Evolutionary conservation across 2,888 invertebrate species (phyloP), one percentile per base, ranked within the genome.

Genomic region (Apocheima hispidaria): DNA sequence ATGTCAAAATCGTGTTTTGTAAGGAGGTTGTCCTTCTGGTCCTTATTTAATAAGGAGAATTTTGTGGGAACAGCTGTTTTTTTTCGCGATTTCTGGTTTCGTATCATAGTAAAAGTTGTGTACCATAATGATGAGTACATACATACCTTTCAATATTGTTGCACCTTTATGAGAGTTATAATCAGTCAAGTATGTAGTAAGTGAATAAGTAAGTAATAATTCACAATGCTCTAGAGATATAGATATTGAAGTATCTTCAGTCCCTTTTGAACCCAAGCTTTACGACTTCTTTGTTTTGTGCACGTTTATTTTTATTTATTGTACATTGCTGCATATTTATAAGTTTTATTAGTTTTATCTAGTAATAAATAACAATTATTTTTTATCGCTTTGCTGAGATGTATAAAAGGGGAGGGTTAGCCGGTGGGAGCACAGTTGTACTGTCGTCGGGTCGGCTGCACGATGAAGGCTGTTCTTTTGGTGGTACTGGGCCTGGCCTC

Each of bases 401-500:
- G 74, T 86, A 86, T 85, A 87, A 83, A 87, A 82, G 63, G 75
- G 62, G 60, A 38, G 26, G 67, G 14, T 10, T 49, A 12, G 14
- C 36, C 30, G 9, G 30, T 10, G 33, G 16, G 51, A 62, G 66
- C 67, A 87, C 88, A 90, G 88, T 89, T 84, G 76, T 71, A 69
- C 76, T 79, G 75, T 64, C 68, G 71, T 55, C 66, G 80, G 73
- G 80, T 78, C 71, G 66, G 75, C 82, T 82, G 81, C 83, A 86
- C 70, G 72, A 91, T 91, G 91, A 90, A 77, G 81, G 82, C 79
- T 69, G 70, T 82, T 55, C 69, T 82, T 49, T 65, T 86, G 64
- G 65, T 86, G 64, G 64, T 86, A 14, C 70, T 87, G 60, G 85
- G 88, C 81, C 78, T 90, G 66, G 86, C 84, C 79, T 86, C 83